Evolutionary conservation across 1,140 invertebrate genomes (phyloP).

Genomic region (Lutraria rhynchaena): DNA sequence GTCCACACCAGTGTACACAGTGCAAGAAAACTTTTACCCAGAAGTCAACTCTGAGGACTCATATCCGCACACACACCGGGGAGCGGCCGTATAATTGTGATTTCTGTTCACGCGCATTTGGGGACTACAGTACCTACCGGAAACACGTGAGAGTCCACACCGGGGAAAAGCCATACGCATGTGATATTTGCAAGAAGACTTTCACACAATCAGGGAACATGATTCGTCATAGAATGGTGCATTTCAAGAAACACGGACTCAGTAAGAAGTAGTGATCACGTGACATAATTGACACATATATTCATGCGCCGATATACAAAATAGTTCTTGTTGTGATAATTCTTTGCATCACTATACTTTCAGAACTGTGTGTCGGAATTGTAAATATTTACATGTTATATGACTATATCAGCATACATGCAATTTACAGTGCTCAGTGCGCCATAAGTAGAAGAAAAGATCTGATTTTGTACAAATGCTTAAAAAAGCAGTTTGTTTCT

Average conservation of each 20-base stretch:
- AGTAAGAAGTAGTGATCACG: slow-evolving; percentile 18
- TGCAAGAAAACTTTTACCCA: slow-evolving; percentile 88
- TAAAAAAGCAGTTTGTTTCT: too few species aligned
- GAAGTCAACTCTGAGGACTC: slow-evolving; percentile 70
- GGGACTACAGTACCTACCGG: slow-evolving; percentile 81
- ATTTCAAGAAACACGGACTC: slow-evolving; percentile 44
- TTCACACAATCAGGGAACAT: slow-evolving; percentile 95
- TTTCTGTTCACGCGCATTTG: slow-evolving; percentile 87
- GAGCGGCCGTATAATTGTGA: slow-evolving; percentile 81
- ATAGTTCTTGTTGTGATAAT: too few species aligned
- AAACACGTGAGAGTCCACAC: slow-evolving; percentile 85
- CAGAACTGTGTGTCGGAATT: too few species aligned
- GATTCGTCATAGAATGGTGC: slow-evolving; percentile 56
- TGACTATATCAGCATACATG: too few species aligned
- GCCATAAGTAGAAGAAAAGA: too few species aligned
- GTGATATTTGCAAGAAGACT: slow-evolving; percentile 94
- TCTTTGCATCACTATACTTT: too few species aligned
- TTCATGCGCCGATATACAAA: too few species aligned
- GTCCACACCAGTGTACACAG: slow-evolving; percentile 35
- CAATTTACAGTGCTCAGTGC: too few species aligned
- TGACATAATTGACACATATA: not conserved
- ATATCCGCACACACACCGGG: slow-evolving; percentile 73
- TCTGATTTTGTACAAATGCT: too few species aligned
- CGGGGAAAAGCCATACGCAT: slow-evolving; percentile 93
- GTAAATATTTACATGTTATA: too few species aligned